Conservation (phyloP, 2,888 invertebrate species). For the Nomada hirtipes region DNA sequence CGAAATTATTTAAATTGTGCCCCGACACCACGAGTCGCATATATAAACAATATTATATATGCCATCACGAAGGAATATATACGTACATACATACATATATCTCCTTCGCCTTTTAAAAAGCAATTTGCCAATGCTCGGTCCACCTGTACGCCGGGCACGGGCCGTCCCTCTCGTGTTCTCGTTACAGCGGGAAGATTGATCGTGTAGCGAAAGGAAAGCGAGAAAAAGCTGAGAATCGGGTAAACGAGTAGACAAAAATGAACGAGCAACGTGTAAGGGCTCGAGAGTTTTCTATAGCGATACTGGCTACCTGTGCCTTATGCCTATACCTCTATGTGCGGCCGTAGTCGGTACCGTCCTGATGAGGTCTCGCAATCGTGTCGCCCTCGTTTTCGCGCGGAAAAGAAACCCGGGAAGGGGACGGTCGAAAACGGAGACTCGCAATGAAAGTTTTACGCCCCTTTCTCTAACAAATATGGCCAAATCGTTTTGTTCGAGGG, state of each 20-base stretch:
- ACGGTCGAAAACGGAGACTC: background rate
- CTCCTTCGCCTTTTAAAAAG: conserved; percentile 29
- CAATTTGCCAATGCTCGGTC: conserved; percentile 45
- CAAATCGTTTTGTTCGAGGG: too few relatives aligned
- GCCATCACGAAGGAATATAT: conserved; percentile 21
- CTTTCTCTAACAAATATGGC: too few relatives aligned
- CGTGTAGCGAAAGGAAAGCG: conserved; percentile 10
- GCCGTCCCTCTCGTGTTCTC: conserved; percentile 29
- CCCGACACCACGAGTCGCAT: conserved; percentile 59
- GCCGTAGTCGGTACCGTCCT: conserved; percentile 73
- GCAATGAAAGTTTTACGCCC: background rate
- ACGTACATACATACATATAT: background rate
- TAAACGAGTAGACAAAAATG: conserved; percentile 30
- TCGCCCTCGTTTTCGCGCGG: conserved; percentile 20
- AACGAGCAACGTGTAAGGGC: conserved; percentile 50
- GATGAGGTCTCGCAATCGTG: conserved; percentile 51
- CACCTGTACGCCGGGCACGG: conserved; percentile 40
- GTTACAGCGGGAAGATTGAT: conserved; percentile 14
- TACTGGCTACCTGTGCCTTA: conserved; percentile 78
- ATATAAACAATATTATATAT: conserved; percentile 44
- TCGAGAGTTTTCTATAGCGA: conserved; percentile 55
- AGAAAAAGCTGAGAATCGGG: conserved; percentile 20
- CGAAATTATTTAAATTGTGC: conserved; percentile 67
- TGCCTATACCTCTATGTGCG: conserved; percentile 74
- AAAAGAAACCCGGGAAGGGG: background rate